Conservation (phyloP, 2,888 invertebrate species). For the Epirrhoe alternata region DNA sequence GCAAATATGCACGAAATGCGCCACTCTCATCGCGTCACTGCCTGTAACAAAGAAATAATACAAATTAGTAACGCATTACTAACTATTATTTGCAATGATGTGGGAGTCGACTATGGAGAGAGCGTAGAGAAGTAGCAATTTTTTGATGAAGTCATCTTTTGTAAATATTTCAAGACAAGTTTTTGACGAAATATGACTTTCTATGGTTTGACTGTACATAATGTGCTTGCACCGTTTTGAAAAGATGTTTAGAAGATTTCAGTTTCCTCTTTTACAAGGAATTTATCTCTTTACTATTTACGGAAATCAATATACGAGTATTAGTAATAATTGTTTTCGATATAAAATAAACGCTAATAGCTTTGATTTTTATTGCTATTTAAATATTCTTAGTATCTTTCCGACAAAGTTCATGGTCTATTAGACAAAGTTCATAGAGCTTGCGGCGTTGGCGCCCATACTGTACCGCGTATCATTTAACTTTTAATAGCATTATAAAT, state of each 20-base stretch:
- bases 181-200: background rate
- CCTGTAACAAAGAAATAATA: slow-evolving; percentile 61
- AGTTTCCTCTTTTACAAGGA: background rate
- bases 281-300: background rate
- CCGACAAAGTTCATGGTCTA: slow-evolving; percentile 42
- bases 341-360: slow-evolving; percentile 19
- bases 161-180: background rate
- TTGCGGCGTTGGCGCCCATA: slow-evolving; percentile 24
- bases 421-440: slow-evolving; percentile 28
- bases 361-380: slow-evolving; percentile 18
- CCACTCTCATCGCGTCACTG: slow-evolving; percentile 52
- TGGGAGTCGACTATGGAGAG: slow-evolving; percentile 41
- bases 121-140: slow-evolving; percentile 34
- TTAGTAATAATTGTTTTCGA: background rate
- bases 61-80: slow-evolving; percentile 47
- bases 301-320: background rate
- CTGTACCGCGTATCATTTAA: slow-evolving; percentile 15
- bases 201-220: no score
- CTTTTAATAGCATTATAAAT: slow-evolving; percentile 5
- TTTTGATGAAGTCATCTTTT: slow-evolving; percentile 30
- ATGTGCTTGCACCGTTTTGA: background rate
- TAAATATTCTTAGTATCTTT: slow-evolving; percentile 30
- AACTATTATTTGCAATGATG: slow-evolving; percentile 33
- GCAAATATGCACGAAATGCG: slow-evolving; percentile 49
- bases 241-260: background rate